Evolutionary conservation across 1,140 invertebrate species (phyloP).

Genomic region (Coenobita brevimanus): DNA sequence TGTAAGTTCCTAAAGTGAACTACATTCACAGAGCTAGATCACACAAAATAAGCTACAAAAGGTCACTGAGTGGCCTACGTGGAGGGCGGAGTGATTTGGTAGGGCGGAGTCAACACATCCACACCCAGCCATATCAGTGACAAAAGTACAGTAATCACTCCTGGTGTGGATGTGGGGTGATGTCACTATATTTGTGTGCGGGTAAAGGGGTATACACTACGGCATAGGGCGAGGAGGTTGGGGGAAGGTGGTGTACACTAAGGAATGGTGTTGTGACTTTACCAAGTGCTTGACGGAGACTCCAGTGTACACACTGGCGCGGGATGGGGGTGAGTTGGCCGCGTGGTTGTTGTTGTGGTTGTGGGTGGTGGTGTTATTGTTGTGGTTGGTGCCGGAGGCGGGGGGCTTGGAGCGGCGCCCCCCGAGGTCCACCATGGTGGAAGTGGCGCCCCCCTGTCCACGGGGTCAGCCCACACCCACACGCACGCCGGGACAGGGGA

Average conservation of each 20-base stretch:
- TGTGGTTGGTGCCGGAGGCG: conserved; percentile 33
- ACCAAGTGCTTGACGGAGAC: conserved; percentile 61
- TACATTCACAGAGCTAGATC: too few relatives aligned
- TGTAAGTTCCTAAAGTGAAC: too few relatives aligned
- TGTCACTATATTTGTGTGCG: not conserved
- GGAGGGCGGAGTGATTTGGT: too few relatives aligned
- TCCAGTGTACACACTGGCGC: conserved; percentile 49
- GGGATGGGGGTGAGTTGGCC: not conserved
- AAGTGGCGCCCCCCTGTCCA: conserved; percentile 50
- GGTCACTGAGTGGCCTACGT: too few relatives aligned
- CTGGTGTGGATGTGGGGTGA: too few relatives aligned
- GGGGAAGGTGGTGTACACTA: too few relatives aligned
- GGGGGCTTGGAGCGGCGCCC: conserved; percentile 53
- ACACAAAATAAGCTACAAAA: too few relatives aligned
- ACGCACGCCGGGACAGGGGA: conserved; percentile 43
- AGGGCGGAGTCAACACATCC: too few relatives aligned
- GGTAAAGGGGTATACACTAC: not conserved
- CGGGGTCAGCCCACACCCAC: conserved; percentile 58
- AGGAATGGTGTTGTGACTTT: not conserved
- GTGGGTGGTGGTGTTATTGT: conserved; percentile 9
- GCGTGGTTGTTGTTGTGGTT: conserved; percentile 1
- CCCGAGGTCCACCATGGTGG: conserved; percentile 42
- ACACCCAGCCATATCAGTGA: too few relatives aligned
- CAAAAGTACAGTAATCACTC: too few relatives aligned
- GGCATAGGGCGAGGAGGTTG: too few relatives aligned